Evolutionary conservation across 2,113 vertebrate species (phyloP).

Genomic region (Caracal caracal): DNA sequence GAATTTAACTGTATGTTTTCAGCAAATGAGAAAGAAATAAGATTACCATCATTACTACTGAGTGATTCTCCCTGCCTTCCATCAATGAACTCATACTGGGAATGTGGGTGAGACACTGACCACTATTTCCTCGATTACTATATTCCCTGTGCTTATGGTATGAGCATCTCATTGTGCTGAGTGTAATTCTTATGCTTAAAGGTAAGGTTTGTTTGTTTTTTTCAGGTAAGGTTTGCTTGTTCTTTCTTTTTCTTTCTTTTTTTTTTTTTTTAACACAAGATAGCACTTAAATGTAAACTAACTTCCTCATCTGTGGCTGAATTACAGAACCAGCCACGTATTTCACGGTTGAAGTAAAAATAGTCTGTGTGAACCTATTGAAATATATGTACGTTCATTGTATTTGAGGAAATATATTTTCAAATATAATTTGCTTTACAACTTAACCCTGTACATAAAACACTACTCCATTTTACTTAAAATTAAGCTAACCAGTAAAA

Average conservation of each 20-base stretch:
- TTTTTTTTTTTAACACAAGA: neutral
- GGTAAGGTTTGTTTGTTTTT: neutral
- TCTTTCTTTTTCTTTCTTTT: neutral
- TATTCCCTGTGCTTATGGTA: neutral
- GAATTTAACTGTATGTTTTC: neutral
- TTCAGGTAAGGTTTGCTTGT: neutral
- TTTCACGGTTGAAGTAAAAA: constrained; percentile 17
- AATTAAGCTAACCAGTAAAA: neutral
- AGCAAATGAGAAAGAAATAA: neutral
- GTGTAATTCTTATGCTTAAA: neutral
- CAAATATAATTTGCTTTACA: constrained; percentile 38
- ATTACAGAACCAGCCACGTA: neutral
- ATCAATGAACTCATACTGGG: neutral
- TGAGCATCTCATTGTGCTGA: neutral
- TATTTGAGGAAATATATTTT: neutral
- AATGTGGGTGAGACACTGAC: neutral
- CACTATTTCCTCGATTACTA: neutral
- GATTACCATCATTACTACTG: too few species aligned
- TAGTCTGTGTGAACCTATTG: neutral
- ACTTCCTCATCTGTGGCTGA: neutral
- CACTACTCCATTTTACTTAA: neutral
- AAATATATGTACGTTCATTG: neutral
- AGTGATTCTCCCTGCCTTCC: neutral
- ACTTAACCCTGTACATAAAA: neutral
- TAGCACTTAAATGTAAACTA: neutral